Conservation (phyloP, 1,140 invertebrate species). For the Achatina immaculata region DNA sequence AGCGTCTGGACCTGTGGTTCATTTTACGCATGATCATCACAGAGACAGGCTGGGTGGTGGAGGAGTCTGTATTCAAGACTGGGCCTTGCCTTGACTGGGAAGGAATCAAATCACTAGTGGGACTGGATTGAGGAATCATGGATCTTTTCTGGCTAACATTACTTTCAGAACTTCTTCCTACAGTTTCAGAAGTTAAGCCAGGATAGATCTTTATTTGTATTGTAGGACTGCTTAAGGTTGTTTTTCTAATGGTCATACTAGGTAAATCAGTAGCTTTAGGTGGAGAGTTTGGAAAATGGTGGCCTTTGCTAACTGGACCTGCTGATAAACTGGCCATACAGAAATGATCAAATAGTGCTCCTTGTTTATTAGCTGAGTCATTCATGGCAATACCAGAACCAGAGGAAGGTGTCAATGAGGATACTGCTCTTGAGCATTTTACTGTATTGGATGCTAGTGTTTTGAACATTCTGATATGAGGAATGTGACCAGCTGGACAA, state of each 20-base stretch:
- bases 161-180: neutral
- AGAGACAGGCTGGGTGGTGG: constrained; percentile 21
- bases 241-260: neutral
- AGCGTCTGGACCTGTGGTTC: constrained; percentile 6
- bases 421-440: neutral
- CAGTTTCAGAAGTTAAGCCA: neutral
- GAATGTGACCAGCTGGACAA: neutral
- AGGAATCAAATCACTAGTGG: neutral
- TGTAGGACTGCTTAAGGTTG: neutral
- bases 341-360: constrained; percentile 7
- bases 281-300: neutral
- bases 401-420: neutral
- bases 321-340: neutral
- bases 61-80: neutral
- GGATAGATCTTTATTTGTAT: neutral
- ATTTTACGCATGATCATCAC: constrained; percentile 34
- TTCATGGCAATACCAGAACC: neutral
- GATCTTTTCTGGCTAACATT: neutral
- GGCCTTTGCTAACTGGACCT: neutral
- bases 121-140: neutral
- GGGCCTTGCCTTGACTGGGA: neutral
- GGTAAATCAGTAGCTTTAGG: neutral
- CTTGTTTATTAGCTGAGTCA: neutral
- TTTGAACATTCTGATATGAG: neutral
- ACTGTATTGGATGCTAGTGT: neutral